Evolutionary conservation across 2,113 vertebrate species (phyloP), one percentile per base, ranked within the genome.

Genomic region (Podocnemis expansa): DNA sequence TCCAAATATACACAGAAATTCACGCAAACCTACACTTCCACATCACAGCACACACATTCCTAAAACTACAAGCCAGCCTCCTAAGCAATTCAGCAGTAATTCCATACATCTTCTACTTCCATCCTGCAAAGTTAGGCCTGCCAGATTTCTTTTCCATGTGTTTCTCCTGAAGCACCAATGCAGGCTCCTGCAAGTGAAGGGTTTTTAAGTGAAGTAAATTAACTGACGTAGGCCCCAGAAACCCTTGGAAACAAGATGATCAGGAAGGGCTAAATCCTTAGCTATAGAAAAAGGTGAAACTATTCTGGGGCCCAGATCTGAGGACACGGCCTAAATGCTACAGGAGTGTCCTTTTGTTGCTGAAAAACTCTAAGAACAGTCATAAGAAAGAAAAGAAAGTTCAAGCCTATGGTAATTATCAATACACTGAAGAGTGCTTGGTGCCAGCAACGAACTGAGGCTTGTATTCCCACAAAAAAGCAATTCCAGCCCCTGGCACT

Each of bases 401-500:
- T 47, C 52, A 47, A 55, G 22, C 27, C 81, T 58, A n/a, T 67
- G 49, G 54, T 5, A 25, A 52, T 8, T 10, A 78, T 55, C 38
- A 2, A 3, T 5, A n/a, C 19, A 31, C 80, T 31, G 70, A 52
- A 86, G 9, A 16, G 84, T 45, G 76, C 49, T 14, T 6, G 9
- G 8, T 67, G 81, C 86, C 80, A 75, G 79, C 49, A 78, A 34
- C 8, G 3, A 0, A 3, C 6, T 31, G 21, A 76, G 87, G 79
- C 45, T 24, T 0, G 3, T 3, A 47, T 4, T 6, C 1, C 60
- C 47, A 10, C 0, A 0, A 13, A 60, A 54, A 47, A 88, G 51
- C 55, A 8, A 21, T 17, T 34, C 47, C 78, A 17, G 78, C 29
- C 78, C 49, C 31, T 79, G 31, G 78, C 31, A 52, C 47, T 31